Percentiles rank a stretch among this genome's conserved stretches.
Conservation (phyloP, 2,888 invertebrate genomes). For the Hypena proboscidalis region DNA sequence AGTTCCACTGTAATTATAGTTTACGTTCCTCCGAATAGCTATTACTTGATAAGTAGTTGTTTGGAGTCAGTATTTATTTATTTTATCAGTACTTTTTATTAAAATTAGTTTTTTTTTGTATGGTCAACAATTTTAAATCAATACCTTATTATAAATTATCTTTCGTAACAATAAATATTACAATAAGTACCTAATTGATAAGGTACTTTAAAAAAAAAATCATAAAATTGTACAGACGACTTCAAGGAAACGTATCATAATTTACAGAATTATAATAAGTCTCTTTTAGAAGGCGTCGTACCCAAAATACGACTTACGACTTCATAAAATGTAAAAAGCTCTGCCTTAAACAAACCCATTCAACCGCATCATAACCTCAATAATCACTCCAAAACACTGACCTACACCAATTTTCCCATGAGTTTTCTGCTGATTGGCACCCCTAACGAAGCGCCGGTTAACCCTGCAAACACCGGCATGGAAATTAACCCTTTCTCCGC, state of each 20-base stretch:
- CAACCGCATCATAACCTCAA: neutral
- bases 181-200: no score
- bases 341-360: no score
- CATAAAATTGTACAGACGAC: no score
- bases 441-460: conserved; percentile 83
- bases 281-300: no score
- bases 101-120: neutral
- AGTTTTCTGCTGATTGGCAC: conserved; percentile 79
- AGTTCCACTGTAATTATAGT: conserved; percentile 71
- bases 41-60: conserved; percentile 44
- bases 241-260: no score
- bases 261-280: no score
- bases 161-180: no score
- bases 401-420: conserved; percentile 80
- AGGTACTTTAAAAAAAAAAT: no score
- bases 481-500: conserved; percentile 84
- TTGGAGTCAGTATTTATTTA: conserved; percentile 37
- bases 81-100: conserved; percentile 15
- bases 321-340: no score
- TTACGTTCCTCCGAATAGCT: conserved; percentile 47
- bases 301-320: no score
- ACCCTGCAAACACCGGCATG: conserved; percentile 79
- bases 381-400: conserved; percentile 51
- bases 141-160: no score
- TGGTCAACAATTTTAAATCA: no score